Percentiles rank a stretch among this genome's conserved stretches.
These are phyloP conservation scores for Oxyruncus cristatus DNA, from an alignment of 2,113 vertebrate genomes.

Conservation along the genomic window DNA sequence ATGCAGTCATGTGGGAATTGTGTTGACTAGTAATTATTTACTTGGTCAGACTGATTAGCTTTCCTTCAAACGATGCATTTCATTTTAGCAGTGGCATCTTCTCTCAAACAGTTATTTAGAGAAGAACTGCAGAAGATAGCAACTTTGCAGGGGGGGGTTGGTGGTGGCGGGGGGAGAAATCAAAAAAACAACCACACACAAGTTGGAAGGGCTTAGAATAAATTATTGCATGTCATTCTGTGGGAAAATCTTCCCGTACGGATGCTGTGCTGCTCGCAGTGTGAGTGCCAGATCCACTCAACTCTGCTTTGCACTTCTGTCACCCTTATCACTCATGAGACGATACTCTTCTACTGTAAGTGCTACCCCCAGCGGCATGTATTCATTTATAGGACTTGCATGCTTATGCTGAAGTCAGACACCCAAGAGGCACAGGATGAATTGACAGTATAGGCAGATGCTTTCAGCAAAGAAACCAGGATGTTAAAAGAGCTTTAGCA, in stretches of 20 bases:
- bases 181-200: not conserved
- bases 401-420: constrained; percentile 17
- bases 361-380: constrained; percentile 1
- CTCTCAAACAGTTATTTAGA: constrained; percentile 7
- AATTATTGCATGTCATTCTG: constrained; percentile 51
- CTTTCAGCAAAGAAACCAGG: constrained; percentile 30
- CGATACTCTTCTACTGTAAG: constrained; percentile 18
- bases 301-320: constrained; percentile 52
- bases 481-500: constrained; percentile 47
- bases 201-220: constrained; percentile 54
- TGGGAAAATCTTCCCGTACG: constrained; percentile 24
- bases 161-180: not conserved
- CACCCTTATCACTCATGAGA: constrained; percentile 45
- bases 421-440: constrained; percentile 34
- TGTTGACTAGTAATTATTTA: not conserved
- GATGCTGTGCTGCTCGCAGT: not conserved
- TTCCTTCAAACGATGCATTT: not conserved
- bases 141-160: not conserved
- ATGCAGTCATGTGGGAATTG: not conserved
- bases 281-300: constrained; percentile 65
- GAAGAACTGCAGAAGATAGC: constrained; percentile 41
- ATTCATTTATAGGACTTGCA: constrained; percentile 29
- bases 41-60: not conserved
- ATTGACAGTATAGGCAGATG: constrained; percentile 59
- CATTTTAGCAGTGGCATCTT: not conserved